These are phyloP conservation scores for Pristis pectinata DNA, from an alignment of 2,797 vertebrate genomes.

Conservation along the genomic window DNA sequence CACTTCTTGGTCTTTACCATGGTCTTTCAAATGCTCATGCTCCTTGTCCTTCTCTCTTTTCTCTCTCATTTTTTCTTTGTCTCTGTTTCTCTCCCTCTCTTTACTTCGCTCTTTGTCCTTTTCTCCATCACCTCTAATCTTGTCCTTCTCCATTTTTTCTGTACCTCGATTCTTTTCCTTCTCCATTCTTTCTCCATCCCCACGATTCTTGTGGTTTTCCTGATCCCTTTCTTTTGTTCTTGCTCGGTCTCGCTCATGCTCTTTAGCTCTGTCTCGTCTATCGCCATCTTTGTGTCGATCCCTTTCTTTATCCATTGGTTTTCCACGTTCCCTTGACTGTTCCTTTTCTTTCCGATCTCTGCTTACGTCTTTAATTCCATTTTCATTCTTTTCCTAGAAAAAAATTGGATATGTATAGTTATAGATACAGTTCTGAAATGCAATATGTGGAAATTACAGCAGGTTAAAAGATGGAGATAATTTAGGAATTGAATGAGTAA, in stretches of 20 bases:
- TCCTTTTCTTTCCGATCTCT: constrained; percentile 64
- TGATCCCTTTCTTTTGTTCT: constrained; percentile 19
- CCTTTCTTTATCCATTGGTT: constrained; percentile 60
- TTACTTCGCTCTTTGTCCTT: constrained; percentile 50
- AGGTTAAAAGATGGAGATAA: neutral
- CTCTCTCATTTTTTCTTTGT: constrained; percentile 45
- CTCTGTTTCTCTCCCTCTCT: constrained; percentile 46
- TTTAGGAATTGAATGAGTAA: neutral
- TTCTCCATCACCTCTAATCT: constrained; percentile 51
- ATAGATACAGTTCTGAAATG: neutral
- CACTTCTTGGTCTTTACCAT: constrained; percentile 51
- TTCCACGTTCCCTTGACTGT: constrained; percentile 60
- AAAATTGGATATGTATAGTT: neutral
- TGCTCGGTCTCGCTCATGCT: constrained; percentile 32
- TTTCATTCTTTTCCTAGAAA: constrained; percentile 60
- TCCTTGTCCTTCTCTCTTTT: constrained; percentile 46
- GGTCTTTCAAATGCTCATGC: constrained; percentile 51
- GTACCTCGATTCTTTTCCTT: constrained; percentile 49
- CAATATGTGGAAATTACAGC: neutral
- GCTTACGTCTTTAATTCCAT: constrained; percentile 64
- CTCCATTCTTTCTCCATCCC: constrained; percentile 46
- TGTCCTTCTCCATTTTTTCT: constrained; percentile 52
- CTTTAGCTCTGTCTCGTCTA: constrained; percentile 46
- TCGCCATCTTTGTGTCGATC: constrained; percentile 47
- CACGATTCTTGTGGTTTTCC: constrained; percentile 26